Evolutionary conservation across 2,888 invertebrate species (phyloP).

Genomic region (Thera britannica): DNA sequence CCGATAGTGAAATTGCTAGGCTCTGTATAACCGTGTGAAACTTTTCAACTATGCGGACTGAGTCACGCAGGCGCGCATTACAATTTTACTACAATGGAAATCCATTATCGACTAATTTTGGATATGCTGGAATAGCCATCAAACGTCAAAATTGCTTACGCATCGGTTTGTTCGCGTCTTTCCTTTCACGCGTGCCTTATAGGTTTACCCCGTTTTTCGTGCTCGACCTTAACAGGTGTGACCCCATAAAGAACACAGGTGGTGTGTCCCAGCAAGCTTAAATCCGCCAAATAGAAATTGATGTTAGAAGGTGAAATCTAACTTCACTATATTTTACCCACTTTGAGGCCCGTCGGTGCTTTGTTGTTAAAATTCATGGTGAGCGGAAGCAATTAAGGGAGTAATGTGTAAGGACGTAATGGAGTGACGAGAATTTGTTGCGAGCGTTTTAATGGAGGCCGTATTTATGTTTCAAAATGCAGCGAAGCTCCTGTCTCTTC

Average conservation of each 20-base stretch:
- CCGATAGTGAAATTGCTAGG: constrained; percentile 39
- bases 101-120: constrained; percentile 25
- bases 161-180: constrained; percentile 39
- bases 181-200: constrained; percentile 39
- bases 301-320: constrained; percentile 73
- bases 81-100: constrained; percentile 32
- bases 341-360: constrained; percentile 70
- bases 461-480: constrained; percentile 74
- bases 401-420: constrained; percentile 79
- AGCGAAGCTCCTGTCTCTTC: constrained; percentile 58
- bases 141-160: constrained; percentile 38
- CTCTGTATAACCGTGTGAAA: constrained; percentile 36
- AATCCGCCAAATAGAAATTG: constrained; percentile 77
- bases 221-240: constrained; percentile 62
- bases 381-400: constrained; percentile 79
- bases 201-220: constrained; percentile 42
- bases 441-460: constrained; percentile 70
- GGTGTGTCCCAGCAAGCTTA: constrained; percentile 64
- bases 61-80: constrained; percentile 28
- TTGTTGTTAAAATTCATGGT: constrained; percentile 79
- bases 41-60: constrained; percentile 32
- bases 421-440: constrained; percentile 78
- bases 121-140: constrained; percentile 24
- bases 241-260: constrained; percentile 71
- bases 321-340: constrained; percentile 74